Percentiles rank a stretch among this genome's conserved stretches.
Conservation (phyloP, 2,888 invertebrate genomes). For the Aromia moschata region DNA sequence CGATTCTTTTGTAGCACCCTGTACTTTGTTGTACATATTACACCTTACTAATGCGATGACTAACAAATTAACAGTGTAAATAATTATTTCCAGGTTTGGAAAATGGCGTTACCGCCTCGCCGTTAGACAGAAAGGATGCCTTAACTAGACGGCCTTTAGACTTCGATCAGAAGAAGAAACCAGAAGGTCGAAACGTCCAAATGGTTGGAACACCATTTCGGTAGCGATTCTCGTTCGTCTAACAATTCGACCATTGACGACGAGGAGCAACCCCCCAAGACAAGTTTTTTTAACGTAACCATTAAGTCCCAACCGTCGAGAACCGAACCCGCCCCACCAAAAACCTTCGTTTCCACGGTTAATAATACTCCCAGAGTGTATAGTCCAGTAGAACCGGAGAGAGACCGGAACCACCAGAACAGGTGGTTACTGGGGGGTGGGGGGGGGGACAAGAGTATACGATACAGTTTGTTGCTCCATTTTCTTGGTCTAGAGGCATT, state of each 20-base stretch:
- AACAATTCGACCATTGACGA: slow-evolving; percentile 74
- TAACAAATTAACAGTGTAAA: slow-evolving; percentile 8
- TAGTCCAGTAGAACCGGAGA: slow-evolving; percentile 62
- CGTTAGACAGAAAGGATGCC: slow-evolving; percentile 80
- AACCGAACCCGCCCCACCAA: slow-evolving; percentile 53
- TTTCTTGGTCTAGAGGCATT: no score
- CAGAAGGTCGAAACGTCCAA: slow-evolving; percentile 91
- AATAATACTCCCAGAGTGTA: slow-evolving; percentile 58
- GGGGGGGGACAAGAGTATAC: no score
- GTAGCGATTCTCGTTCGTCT: slow-evolving; percentile 84
- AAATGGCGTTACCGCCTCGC: slow-evolving; percentile 48
- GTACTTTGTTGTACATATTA: background rate
- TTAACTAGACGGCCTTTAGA: slow-evolving; percentile 83
- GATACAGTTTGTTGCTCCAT: no score
- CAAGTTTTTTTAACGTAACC: slow-evolving; percentile 80
- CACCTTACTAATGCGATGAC: background rate
- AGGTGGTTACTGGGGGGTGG: slow-evolving; percentile 49
- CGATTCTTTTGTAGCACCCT: no score
- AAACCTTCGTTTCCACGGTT: slow-evolving; percentile 47
- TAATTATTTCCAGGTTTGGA: slow-evolving; percentile 49
- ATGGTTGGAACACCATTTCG: slow-evolving; percentile 92
- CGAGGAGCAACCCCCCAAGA: slow-evolving; percentile 70
- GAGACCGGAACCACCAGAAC: slow-evolving; percentile 61
- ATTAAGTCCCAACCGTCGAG: slow-evolving; percentile 72
- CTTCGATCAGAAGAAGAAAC: slow-evolving; percentile 88